Conservation (phyloP, 2,113 vertebrate species). For the Pandion haliaetus region DNA sequence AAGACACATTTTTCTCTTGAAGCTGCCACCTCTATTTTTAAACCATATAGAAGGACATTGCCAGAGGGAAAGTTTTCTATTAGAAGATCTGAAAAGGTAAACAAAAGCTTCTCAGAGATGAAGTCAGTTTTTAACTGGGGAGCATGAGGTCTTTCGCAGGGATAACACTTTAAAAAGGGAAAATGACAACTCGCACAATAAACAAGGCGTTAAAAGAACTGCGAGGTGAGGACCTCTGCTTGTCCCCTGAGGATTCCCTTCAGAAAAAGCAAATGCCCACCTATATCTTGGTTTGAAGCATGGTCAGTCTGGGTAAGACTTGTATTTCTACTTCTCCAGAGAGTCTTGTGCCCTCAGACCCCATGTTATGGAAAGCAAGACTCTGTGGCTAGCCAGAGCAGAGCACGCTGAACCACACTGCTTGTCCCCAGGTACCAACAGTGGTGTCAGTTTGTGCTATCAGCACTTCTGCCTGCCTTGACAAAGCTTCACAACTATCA, state of each 20-base stretch:
- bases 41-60: not conserved
- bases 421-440: not conserved
- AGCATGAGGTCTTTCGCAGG: not conserved
- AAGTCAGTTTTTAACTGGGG: not conserved
- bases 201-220: not conserved
- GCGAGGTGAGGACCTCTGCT: not conserved
- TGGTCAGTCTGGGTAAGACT: rapidly evolving
- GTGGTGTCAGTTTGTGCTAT: not conserved
- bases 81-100: not conserved
- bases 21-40: not conserved
- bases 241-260: not conserved
- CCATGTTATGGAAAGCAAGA: not conserved
- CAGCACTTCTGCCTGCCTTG: not conserved
- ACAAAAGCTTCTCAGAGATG: not conserved
- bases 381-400: rapidly evolving
- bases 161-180: not conserved
- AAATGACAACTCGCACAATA: not conserved
- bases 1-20: not conserved
- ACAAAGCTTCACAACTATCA: not conserved
- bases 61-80: not conserved
- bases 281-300: not conserved
- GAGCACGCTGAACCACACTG: rapidly evolving
- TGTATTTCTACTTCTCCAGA: not conserved
- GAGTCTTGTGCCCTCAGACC: not conserved
- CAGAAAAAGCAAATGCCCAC: not conserved